These are phyloP conservation scores for Hemiprocne comata DNA, from an alignment of 2,113 vertebrate genomes.

Conservation along the genomic window DNA sequence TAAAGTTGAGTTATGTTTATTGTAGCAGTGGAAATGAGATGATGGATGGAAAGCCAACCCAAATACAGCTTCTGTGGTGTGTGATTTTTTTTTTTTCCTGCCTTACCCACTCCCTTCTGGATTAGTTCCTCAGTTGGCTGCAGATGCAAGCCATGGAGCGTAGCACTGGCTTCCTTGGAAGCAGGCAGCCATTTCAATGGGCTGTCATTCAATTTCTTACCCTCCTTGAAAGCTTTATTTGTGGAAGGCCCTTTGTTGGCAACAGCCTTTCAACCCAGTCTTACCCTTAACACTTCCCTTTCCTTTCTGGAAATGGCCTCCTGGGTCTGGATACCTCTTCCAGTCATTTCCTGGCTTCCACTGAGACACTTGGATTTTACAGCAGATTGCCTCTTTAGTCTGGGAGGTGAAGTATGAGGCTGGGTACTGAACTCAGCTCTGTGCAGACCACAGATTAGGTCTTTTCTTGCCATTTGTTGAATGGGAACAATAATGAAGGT, in stretches of 20 bases:
- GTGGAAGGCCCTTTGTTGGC: neutral
- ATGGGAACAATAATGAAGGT: neutral
- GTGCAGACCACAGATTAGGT: neutral
- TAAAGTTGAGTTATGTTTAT: neutral
- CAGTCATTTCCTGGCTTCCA: neutral
- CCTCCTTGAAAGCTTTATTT: neutral
- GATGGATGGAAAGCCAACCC: neutral
- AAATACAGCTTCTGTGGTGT: neutral
- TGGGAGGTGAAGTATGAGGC: neutral
- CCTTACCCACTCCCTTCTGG: neutral
- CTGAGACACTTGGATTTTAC: neutral
- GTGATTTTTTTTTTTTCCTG: conserved; percentile 13
- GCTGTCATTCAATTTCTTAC: neutral
- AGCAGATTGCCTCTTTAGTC: neutral
- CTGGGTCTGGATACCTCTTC: neutral
- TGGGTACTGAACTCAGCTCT: neutral
- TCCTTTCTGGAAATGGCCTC: neutral
- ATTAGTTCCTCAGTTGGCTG: neutral
- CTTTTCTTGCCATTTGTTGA: neutral
- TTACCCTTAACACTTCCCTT: neutral
- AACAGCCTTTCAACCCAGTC: neutral
- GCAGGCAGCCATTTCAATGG: neutral
- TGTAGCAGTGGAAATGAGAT: neutral
- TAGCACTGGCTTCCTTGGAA: neutral
- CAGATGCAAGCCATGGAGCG: neutral